A percentile compares a stretch with the other conserved stretches of the same genome.
Evolutionary conservation across 1,140 invertebrate species (phyloP).

Genomic region (Caenorhabditis brenneri): DNA sequence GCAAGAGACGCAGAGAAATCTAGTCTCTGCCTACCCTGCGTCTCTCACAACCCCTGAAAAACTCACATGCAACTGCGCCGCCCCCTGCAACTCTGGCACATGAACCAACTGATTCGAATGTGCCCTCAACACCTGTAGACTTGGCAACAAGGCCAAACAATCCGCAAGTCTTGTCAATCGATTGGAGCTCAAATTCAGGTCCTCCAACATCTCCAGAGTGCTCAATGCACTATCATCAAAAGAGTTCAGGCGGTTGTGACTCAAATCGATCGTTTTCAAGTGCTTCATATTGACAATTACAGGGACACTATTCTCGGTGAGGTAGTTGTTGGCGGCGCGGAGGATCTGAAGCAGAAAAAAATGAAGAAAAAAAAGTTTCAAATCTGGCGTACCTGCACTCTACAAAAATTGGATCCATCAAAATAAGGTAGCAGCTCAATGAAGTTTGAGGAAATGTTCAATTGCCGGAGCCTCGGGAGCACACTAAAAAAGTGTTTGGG

Average conservation of each 20-base stretch:
- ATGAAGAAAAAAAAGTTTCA: neutral
- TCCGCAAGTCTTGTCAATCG: slow-evolving; percentile 19
- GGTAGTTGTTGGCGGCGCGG: slow-evolving; percentile 34
- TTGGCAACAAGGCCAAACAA: slow-evolving; percentile 39
- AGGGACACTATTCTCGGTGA: slow-evolving; percentile 44
- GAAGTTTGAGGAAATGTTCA: slow-evolving; percentile 46
- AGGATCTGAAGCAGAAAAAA: too few species aligned
- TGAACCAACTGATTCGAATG: slow-evolving; percentile 54
- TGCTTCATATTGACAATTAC: slow-evolving; percentile 43
- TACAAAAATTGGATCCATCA: slow-evolving; percentile 8
- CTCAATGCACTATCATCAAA: slow-evolving; percentile 53
- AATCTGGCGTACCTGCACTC: neutral
- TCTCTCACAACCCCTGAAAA: too few species aligned
- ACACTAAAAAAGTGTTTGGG: slow-evolving; percentile 45
- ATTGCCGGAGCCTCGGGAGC: slow-evolving; percentile 45
- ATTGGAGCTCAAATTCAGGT: slow-evolving; percentile 52
- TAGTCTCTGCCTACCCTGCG: too few species aligned
- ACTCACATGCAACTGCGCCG: slow-evolving; percentile 12
- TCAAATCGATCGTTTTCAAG: slow-evolving; percentile 37
- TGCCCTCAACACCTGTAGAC: slow-evolving; percentile 40
- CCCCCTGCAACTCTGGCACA: neutral
- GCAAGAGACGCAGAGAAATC: too few species aligned
- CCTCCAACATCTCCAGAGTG: slow-evolving; percentile 38
- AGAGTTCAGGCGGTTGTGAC: slow-evolving; percentile 43
- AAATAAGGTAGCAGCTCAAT: slow-evolving; percentile 32